Evolutionary conservation across 1,140 invertebrate genomes (phyloP), one percentile per base, ranked within the genome.

Genomic region (Chelonus insularis): DNA sequence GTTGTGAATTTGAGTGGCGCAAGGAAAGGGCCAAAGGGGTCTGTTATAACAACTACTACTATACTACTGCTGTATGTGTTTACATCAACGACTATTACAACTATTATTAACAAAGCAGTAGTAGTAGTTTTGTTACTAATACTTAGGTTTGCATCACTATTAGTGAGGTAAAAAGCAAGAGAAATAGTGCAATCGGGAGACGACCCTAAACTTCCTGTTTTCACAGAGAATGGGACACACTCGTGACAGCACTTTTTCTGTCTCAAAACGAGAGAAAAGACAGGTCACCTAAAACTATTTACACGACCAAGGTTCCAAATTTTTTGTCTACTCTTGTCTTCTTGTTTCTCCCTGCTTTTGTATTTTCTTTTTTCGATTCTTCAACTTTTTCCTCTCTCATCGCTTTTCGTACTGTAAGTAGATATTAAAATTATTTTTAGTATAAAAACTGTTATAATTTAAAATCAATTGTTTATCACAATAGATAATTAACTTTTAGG

Each of bases 171-270:
- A 18, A 5, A 29, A 43, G 39, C n/a, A 41, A 41, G 39, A 14
- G 37, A 36, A 21, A 57, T 14, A 16, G 39, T 7, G 14, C 16
- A 20, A 57, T 16, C 47, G 29, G 43, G 56, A 32, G 29, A 57
- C 25, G 41, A 57, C 43, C 43, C 23, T 12, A 57, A 3, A 45
- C 56, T 57, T 34, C 12, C 8, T 32, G 12, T 43, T 25, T 45
- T 11, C 12, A 2, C 4, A 16, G 45, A 23, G 14, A 57, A 57
- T 47, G 56, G 25, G 56, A 57, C 21, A 57, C 12, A 57, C 23
- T 57, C 56, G 56, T 36, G 56, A 45, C 43, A 41, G 23, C 29
- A 57, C 43, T 57, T 57, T 57, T 57, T 57, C 41, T 12, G 43
- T 57, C 55, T 45, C 39, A 41, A 23, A 48, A n/a, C n/a, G n/a